Conservation (phyloP, 2,113 vertebrate genomes). For the Bubalus kerabau region DNA sequence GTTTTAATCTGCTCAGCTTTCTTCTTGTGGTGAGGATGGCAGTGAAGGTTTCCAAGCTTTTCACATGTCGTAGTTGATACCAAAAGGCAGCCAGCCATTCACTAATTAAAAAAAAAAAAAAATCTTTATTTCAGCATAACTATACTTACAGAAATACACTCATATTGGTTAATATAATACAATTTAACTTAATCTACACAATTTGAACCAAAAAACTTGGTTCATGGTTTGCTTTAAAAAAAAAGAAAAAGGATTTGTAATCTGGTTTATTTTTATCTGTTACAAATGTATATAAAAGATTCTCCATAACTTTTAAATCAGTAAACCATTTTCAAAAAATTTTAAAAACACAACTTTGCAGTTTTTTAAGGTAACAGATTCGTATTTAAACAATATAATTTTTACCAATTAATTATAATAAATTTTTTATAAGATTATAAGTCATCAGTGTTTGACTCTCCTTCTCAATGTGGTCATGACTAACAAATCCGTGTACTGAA, state of each 20-base stretch:
- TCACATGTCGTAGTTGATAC: not conserved
- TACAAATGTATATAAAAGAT: slow-evolving; percentile 84
- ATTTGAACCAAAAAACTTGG: slow-evolving; percentile 78
- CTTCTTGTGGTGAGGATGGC: not conserved
- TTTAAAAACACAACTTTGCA: not conserved
- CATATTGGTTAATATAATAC: slow-evolving; percentile 82
- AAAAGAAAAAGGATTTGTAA: slow-evolving; percentile 73
- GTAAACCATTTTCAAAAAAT: not conserved
- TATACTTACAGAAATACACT: slow-evolving; percentile 86
- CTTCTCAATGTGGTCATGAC: not conserved
- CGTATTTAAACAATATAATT: not conserved
- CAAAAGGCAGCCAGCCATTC: not conserved
- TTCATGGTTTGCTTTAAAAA: slow-evolving; percentile 78
- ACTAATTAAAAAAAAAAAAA: not conserved
- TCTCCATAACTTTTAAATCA: slow-evolving; percentile 53
- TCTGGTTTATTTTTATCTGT: slow-evolving; percentile 80
- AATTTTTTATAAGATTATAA: not conserved
- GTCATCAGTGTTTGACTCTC: not conserved
- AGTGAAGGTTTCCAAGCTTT: not conserved
- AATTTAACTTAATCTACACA: slow-evolving; percentile 82
- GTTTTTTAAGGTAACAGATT: not conserved
- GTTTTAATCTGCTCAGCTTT: not conserved
- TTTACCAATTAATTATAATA: not conserved
- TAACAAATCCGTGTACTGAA: not conserved
- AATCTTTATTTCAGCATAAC: slow-evolving; percentile 85